Base-by-base conservation (phyloP, 1,140 invertebrate species). In the Gerris buenoi region DNA sequence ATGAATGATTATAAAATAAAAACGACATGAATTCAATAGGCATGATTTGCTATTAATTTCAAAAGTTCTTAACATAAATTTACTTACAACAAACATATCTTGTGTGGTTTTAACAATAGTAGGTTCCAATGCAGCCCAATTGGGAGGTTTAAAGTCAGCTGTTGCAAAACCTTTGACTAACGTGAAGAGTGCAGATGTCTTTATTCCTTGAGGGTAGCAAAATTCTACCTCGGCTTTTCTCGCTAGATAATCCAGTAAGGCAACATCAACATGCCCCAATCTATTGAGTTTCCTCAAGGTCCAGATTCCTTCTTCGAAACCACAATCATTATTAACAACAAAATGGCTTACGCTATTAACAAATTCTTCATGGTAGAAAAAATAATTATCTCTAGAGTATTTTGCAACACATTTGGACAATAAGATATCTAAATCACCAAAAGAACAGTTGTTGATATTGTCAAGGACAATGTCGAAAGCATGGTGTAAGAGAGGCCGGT, bases 321-420 rank as follows among this genome's bases (percentile, higher is more conserved):
- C 76, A 10, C 81, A 69, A 60, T 82, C 73, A 65, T 80, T 75
- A 22, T 78, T 71, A 13, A 85, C 75, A 22, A 81, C 73, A 66
- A 79, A 76, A 61, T 77, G 72, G 1, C 75, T 77, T 67, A 77
- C 74, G 14, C 75, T 75, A 71, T 86, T 79, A 69, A 84, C 73
- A 60, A 85, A 76, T 23, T 76, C 72, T 71, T 83, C 79, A 71
- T 84, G 76, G 72, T 86, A 87, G 73, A 81, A 86, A 67, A 78
- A 76, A 0, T 74, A 72, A 65, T 78, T 75, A 63, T 77, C 79
- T 67, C 76, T 74, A 25, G 74, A 64, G 63, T 79, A 77, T 60
- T 77, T 76, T 0, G 70, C 70, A 23, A 76, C 74, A 23, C 84
- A 69, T 71, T 74, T 81, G 0, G 72, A 74, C 0, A 82, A 69